A percentile compares a stretch with the other conserved stretches of the same genome.
Conservation (phyloP, 2,797 vertebrate genomes). For the Karalla daura region DNA sequence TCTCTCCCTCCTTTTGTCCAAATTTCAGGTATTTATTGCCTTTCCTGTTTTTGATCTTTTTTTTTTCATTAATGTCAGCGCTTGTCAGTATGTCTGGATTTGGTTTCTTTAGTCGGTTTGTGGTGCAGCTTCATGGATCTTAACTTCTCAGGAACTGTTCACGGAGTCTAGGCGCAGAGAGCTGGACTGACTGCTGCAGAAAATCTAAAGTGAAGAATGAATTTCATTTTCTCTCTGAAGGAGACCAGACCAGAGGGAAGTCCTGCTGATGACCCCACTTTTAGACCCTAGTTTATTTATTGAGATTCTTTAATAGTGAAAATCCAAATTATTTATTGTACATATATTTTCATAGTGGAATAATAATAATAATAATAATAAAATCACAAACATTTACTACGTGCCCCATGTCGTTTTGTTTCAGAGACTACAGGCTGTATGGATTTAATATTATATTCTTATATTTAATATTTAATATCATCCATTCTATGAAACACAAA, state of each 20-base stretch:
- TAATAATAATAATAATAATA: conserved; percentile 83
- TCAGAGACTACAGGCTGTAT: neutral
- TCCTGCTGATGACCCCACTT: conserved; percentile 85
- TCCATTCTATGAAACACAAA: too few species aligned
- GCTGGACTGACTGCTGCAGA: conserved; percentile 80
- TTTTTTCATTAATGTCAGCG: conserved; percentile 20
- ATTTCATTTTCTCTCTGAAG: conserved; percentile 72
- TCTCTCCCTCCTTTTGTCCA: conserved; percentile 54
- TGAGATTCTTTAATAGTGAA: conserved; percentile 97
- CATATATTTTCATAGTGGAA: conserved; percentile 98
- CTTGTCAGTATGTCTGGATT: conserved; percentile 39
- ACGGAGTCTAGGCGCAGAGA: conserved; percentile 73
- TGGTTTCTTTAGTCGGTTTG: conserved; percentile 54
- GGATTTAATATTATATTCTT: too few species aligned
- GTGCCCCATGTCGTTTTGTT: conserved; percentile 68
- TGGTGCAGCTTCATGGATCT: conserved; percentile 82
- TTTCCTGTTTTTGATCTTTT: conserved; percentile 49
- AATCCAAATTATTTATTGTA: conserved; percentile 99
- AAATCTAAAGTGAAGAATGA: conserved; percentile 40
- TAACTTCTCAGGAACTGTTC: conserved; percentile 85
- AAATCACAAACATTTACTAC: conserved; percentile 87
- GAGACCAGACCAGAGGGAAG: conserved; percentile 74
- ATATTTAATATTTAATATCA: too few species aligned
- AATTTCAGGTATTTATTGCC: conserved; percentile 82
- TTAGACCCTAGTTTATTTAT: conserved; percentile 98